Base-by-base conservation (phyloP, 1,140 invertebrate genomes). In the Dendrolimus punctatus region DNA sequence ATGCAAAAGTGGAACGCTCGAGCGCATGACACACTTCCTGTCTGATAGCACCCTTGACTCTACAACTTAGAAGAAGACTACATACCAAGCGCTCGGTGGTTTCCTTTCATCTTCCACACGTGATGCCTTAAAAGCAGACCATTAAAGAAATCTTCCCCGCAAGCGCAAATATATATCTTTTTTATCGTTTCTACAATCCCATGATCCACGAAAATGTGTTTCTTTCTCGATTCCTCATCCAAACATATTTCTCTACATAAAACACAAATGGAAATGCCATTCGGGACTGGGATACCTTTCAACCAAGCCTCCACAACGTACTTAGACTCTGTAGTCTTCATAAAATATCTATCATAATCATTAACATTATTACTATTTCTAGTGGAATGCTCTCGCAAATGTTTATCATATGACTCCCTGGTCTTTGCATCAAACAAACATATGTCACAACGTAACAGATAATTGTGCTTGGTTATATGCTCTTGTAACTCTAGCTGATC, bases 71-170 rank as follows among this genome's bases (percentile, higher is more conserved):
- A 48, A 38, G 41, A 4, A 51, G 37, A 23, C 39, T 38, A 62
- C 53, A 52, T 39, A 60, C 57, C 51, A 5, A 44, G 10, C 43
- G 6, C 41, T 3, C 9, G 40, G 56, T 76, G 73, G 8, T 43
- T 23, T 0, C 64, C 66, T 49, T 71, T 71, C 51, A 68, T 44
- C 23, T 73, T 73, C 47, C 77, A 76, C 2, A 71, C 37, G 47
- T 80, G 76, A 53, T 80, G 71, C 51, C 73, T 77, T n/a, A 77
- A 53, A 5, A 80, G 50, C 0, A 80, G 55, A 9, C 60, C 73
- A 51, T 65, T 71, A 6, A 58, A 66, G 40, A 77, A 77, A 6
- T 51, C 50, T 39, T 76, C 63, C 0, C 74, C 74, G 41, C 76
- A 80, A 0, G 40, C 6, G 42, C 74, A 80, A 2, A 56, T 40